Evolutionary conservation across 2,888 invertebrate species (phyloP), one percentile per base, ranked within the genome.

Genomic region (Folsomia manolachei): DNA sequence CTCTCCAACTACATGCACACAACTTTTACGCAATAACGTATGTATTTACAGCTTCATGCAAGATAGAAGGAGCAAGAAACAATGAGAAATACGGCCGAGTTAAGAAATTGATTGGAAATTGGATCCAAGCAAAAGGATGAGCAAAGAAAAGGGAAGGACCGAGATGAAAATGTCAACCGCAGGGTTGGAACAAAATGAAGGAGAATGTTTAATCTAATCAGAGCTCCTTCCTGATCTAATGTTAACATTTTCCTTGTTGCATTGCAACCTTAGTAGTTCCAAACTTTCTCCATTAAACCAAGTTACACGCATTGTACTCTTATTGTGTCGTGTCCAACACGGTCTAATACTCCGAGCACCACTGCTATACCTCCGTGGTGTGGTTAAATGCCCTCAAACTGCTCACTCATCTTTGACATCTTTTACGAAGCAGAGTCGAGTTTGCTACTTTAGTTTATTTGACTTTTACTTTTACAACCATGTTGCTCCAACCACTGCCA

Each of bases 141-240:
- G 39, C 4, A 39, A 14, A 39, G n/a, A n/a, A n/a, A n/a, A n/a
- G n/a, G n/a, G n/a, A n/a, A n/a, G n/a, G n/a, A n/a, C n/a, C n/a
- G n/a, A 39, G 39, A 39, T 9, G 39, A 39, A 39, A 39, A 39
- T 39, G 39, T 39, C 39, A 39, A 39, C 39, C 39, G 39, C 39
- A 39, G 39, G n/a, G n/a, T n/a, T n/a, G n/a, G n/a, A n/a, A n/a
- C n/a, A n/a, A n/a, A n/a, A n/a, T n/a, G n/a, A n/a, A n/a, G n/a
- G 39, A 39, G 39, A 14, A 66, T 66, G 39, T 66, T 66, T 66
- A 66, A 66, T 66, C 66, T 66, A 66, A 66, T 66, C 66, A 66
- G 39, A 9, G 51, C 51, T 66, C 51, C 66, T 9, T 27, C 39
- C 39, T 39, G 39, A 4, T 39, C 39, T 39, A 39, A n/a, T n/a